Percentiles rank a stretch among this genome's conserved stretches.
phyloP scores from a whole-genome alignment of 2,113 vertebrate genomes.

The Alouatta palliata region DNA sequence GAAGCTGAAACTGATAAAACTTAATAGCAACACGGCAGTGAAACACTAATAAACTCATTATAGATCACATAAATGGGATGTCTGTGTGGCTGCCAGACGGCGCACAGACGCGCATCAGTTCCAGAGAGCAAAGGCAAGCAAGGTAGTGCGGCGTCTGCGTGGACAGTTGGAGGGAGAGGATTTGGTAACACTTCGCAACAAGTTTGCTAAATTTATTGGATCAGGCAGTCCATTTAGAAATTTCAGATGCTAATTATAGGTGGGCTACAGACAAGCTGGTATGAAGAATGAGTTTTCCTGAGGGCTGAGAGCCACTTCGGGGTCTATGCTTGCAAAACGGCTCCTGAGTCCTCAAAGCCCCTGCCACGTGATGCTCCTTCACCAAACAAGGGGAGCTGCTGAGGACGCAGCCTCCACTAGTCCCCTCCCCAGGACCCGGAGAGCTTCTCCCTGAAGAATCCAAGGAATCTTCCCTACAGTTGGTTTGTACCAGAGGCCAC shows the following conservation, averaged over 20 bases:
- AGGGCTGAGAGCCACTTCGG: conserved; percentile 40
- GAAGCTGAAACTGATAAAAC: conserved; percentile 85
- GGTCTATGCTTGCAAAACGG: neutral
- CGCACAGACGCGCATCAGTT: conserved; percentile 78
- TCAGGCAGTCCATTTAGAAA: conserved; percentile 69
- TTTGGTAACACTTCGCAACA: conserved; percentile 60
- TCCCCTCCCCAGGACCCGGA: neutral
- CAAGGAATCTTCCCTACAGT: rapidly evolving
- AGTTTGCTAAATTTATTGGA: conserved; percentile 66
- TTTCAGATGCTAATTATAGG: conserved; percentile 62
- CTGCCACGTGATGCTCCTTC: neutral
- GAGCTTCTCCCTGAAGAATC: neutral
- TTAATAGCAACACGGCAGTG: conserved; percentile 81
- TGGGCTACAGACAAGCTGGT: conserved; percentile 15
- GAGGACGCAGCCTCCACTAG: too few species aligned
- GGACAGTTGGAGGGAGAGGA: conserved; percentile 68
- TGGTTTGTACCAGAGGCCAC: rapidly evolving
- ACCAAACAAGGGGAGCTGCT: neutral
- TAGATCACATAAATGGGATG: conserved; percentile 78
- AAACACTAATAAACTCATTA: conserved; percentile 82
- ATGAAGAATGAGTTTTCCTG: conserved; percentile 27
- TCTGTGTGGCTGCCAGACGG: conserved; percentile 79
- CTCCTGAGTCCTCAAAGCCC: neutral
- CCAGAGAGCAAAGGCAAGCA: conserved; percentile 81
- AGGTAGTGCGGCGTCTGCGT: conserved; percentile 50